Evolutionary conservation across 2,888 invertebrate species (phyloP).

Genomic region (Glaucopsyche alexis): DNA sequence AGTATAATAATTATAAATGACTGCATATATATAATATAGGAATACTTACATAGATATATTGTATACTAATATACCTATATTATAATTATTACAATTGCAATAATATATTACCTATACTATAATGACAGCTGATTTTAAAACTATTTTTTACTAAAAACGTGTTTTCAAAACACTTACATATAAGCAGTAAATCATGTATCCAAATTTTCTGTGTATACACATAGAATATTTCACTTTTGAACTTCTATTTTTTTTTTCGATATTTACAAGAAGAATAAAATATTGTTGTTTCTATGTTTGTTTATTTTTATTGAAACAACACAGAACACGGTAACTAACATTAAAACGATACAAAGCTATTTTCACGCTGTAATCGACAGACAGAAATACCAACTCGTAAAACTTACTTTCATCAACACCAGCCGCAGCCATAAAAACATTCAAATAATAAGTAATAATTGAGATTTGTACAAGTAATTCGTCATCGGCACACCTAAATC

Average conservation of each 20-base stretch:
- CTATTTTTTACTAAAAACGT: too few species aligned
- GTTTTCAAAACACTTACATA: too few species aligned
- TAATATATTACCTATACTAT: too few species aligned
- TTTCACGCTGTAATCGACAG: not conserved
- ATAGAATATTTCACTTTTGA: not conserved
- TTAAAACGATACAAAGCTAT: not conserved
- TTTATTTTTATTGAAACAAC: not conserved
- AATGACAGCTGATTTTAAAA: too few species aligned
- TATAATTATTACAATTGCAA: too few species aligned
- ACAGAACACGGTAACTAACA: not conserved
- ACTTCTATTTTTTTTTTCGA: not conserved
- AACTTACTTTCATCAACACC: not conserved
- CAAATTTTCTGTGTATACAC: too few species aligned
- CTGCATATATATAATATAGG: too few species aligned
- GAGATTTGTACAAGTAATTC: not conserved
- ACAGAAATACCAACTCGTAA: not conserved
- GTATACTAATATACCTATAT: too few species aligned
- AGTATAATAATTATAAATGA: too few species aligned
- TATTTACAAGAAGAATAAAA: not conserved
- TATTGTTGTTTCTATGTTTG: not conserved
- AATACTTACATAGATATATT: too few species aligned
- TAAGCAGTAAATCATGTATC: too few species aligned
- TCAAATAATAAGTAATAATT: not conserved
- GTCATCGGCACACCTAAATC: constrained; percentile 14
- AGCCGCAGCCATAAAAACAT: not conserved